These are phyloP conservation scores for Melanotaenia parkinsoni DNA, from an alignment of 2,797 vertebrate genomes.

Conservation along the genomic window DNA sequence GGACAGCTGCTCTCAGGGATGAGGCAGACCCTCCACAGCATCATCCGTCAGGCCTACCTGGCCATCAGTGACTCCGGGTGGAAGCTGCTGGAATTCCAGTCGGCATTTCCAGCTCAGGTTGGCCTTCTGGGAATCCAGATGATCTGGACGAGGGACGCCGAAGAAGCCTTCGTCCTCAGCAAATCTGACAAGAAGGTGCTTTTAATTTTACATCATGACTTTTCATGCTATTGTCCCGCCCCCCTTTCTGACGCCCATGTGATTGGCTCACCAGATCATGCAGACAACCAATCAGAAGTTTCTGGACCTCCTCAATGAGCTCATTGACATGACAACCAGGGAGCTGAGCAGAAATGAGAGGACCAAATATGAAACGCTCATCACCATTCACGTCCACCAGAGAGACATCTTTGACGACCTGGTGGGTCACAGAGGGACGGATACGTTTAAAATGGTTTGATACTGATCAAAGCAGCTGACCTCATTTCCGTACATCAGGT, in stretches of 20 bases:
- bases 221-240: rapidly evolving
- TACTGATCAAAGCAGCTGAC: not conserved
- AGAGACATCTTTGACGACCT: conserved; percentile 90
- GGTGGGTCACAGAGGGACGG: conserved; percentile 66
- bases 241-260: not conserved
- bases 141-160: conserved; percentile 89
- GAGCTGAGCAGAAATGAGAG: conserved; percentile 87
- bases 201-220: not conserved
- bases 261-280: conserved; percentile 80
- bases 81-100: conserved; percentile 85
- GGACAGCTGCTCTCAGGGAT: conserved; percentile 84
- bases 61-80: conserved; percentile 79
- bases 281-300: conserved; percentile 87
- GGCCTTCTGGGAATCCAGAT: conserved; percentile 90
- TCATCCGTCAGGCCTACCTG: conserved; percentile 84
- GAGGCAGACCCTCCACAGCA: conserved; percentile 84
- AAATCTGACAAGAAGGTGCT: conserved; percentile 88
- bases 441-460: not conserved
- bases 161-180: conserved; percentile 83
- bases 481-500: conserved; percentile 68
- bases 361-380: conserved; percentile 89
- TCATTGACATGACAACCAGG: conserved; percentile 88
- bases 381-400: conserved; percentile 91
- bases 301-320: conserved; percentile 85
- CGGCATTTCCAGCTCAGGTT: conserved; percentile 87